A percentile compares a stretch with the other conserved stretches of the same genome.
Conservation (phyloP, 2,113 vertebrate species). For the Polyodon spathula region DNA sequence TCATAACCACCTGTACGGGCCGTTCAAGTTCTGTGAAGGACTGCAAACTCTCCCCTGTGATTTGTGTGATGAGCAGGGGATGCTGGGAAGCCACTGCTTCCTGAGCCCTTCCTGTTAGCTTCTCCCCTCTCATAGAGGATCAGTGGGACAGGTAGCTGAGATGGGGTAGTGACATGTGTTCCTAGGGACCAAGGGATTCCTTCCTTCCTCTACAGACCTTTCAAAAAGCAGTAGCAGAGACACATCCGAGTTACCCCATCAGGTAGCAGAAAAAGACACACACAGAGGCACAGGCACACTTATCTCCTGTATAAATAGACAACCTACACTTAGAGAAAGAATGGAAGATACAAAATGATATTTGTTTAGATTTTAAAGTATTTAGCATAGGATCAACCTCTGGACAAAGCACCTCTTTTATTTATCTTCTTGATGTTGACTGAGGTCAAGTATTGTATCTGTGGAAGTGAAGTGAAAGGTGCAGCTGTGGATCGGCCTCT, state of each 20-base stretch:
- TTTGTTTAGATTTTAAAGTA: constrained; percentile 51
- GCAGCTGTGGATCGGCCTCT: too few species aligned
- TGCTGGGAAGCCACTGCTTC: too few species aligned
- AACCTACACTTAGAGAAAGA: background rate
- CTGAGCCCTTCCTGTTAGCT: constrained; percentile 1
- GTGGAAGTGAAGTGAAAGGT: too few species aligned
- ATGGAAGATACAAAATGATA: constrained; percentile 10
- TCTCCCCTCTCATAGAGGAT: background rate
- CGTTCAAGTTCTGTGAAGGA: too few species aligned
- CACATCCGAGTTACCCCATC: background rate
- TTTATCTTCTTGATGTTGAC: constrained; percentile 23
- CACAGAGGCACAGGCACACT: constrained; percentile 6
- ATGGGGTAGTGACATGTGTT: constrained; percentile 17
- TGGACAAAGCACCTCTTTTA: too few species aligned
- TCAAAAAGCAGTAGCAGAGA: background rate
- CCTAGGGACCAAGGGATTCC: constrained; percentile 4
- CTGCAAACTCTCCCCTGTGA: too few species aligned
- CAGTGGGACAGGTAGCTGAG: constrained; percentile 6
- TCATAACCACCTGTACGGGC: too few species aligned
- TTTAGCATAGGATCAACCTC: too few species aligned
- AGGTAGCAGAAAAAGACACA: background rate
- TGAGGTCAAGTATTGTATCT: too few species aligned
- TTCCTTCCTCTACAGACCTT: background rate
- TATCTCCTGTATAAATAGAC: background rate
- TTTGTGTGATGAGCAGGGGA: too few species aligned